Base-by-base conservation (phyloP, 2,113 vertebrate species). In the Heterotis niloticus region DNA sequence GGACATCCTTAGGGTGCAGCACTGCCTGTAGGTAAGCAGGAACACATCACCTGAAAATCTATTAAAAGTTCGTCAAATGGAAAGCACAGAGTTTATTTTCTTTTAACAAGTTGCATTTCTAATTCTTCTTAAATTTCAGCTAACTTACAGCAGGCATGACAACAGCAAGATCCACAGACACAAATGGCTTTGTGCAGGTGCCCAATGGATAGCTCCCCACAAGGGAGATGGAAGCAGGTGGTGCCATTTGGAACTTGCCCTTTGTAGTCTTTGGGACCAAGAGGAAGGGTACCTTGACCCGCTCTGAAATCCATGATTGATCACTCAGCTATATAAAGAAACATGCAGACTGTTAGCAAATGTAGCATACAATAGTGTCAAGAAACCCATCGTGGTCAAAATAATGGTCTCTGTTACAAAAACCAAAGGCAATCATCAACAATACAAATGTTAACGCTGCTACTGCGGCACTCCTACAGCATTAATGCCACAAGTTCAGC, bases 121-220 rank as follows among this genome's bases (percentile, higher is more conserved):
- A 16, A 24, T 14, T 23, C 13, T 20, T 11, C 17, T 10, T 29
- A 54, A 34, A 13, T 4, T 0, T 26, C 7, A 10, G 18, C 7
- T 17, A 66, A 79, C 93, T 95, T 86, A 99, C 97, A 89, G 80
- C 82, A 3, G 96, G 97, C 89, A 99, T 98, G 14, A 90, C 95
- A 82, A 96, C 89, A 0, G 92, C 94, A 51, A 99, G 24, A 5
- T 99, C 98, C 81, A 99, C 94, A 0, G 92, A 91, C 76, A 98
- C 77, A 65, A 92, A 89, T 0, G 98, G 97, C 78, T 93, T 96
- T 66, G 93, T 82, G 69, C 96, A 98, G 23, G 94, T 98, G 62
- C 94, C 96, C 82, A 99, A 87, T 1, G 96, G 93, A 84, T 98
- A 99, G 90, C 98, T 99, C 71, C 98, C 97, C 20, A 99, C 94